phyloP scores from a whole-genome alignment of 2,113 vertebrate species.

The Furnarius figulus region DNA sequence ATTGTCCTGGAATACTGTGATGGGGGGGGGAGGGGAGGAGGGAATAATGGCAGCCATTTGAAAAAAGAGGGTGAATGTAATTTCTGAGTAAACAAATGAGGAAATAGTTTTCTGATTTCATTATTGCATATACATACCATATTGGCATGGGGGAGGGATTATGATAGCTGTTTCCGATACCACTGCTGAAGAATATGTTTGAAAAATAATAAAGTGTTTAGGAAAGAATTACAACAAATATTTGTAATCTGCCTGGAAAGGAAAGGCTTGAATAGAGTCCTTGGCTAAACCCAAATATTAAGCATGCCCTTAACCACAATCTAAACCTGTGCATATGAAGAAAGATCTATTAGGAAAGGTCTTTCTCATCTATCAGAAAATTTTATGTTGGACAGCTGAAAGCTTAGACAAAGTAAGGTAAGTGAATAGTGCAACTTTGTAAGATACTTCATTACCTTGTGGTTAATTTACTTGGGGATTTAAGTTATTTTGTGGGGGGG shows the following conservation, averaged over 20 bases:
- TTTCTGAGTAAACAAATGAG: not conserved
- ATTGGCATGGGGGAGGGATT: not conserved
- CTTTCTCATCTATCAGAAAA: not conserved
- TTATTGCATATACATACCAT: not conserved
- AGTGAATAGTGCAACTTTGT: not conserved
- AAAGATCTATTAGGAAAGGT: not conserved
- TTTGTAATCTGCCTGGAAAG: not conserved
- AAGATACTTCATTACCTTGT: not conserved
- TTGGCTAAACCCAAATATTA: not conserved
- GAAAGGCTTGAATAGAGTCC: not conserved
- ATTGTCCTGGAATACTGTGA: not conserved
- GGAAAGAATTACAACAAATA: not conserved
- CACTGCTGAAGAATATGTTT: not conserved
- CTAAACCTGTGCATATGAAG: not conserved
- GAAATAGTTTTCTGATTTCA: not conserved
- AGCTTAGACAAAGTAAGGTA: not conserved
- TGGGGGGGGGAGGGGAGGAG: rapidly evolving
- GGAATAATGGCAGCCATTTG: not conserved
- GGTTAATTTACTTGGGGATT: not conserved
- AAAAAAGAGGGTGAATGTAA: not conserved
- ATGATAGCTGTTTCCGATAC: not conserved
- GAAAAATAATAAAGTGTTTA: not conserved
- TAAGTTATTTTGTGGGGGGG: not conserved
- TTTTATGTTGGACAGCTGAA: not conserved
- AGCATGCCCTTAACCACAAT: not conserved